Conservation (phyloP, 92 coral and sea anemone species). For the Paramuricea clavata region DNA sequence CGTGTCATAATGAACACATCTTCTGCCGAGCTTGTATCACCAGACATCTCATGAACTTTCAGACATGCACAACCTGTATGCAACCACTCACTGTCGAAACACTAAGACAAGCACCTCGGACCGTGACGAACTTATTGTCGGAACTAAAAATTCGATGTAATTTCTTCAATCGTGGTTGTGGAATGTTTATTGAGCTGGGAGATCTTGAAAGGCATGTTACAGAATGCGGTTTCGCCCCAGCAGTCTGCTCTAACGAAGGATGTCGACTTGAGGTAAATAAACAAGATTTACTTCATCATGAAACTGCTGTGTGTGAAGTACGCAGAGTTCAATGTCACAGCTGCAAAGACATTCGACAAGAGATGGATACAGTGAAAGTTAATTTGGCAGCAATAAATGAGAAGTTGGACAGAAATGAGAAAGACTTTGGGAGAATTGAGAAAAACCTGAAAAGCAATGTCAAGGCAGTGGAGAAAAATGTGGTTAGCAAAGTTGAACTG, state of each 20-base stretch:
- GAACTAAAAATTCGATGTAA: not conserved
- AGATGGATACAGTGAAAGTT: not conserved
- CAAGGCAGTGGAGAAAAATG: not conserved
- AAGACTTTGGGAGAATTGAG: not conserved
- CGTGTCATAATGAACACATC: not conserved
- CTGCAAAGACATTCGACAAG: not conserved
- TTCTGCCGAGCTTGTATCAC: not conserved
- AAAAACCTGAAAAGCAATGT: not conserved
- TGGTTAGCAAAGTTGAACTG: not conserved
- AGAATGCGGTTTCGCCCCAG: not conserved
- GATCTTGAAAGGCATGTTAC: slow-evolving; percentile 3
- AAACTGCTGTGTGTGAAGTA: not conserved
- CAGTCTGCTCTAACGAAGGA: not conserved
- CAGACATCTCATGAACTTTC: not conserved
- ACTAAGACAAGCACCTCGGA: not conserved
- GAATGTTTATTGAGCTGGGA: not conserved
- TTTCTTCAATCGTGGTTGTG: no score
- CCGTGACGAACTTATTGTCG: not conserved
- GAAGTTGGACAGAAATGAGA: not conserved
- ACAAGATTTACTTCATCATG: slow-evolving; percentile 2
- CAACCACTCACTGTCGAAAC: slow-evolving; percentile 7
- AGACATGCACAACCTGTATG: not conserved
- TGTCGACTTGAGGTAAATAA: not conserved
- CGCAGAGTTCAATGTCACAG: not conserved
- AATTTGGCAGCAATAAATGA: not conserved